A percentile compares a stretch with the other conserved stretches of the same genome.
Conservation (phyloP, 2,888 invertebrate species). For the Leptopilina drosophilae region DNA sequence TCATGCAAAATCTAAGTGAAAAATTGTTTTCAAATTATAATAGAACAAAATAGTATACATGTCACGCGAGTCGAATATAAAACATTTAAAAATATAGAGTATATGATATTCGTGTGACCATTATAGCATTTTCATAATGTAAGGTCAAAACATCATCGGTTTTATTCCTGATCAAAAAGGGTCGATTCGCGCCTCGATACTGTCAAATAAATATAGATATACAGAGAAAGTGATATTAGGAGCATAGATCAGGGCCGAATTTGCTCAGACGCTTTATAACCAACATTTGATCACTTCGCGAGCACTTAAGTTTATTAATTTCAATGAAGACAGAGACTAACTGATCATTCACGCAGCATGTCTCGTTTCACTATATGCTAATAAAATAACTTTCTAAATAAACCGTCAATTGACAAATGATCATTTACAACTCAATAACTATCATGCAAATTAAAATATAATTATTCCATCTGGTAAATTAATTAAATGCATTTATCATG, state of each 20-base stretch:
- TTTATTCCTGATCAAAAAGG: constrained; percentile 2
- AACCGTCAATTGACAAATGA: background rate
- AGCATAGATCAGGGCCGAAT: constrained; percentile 24
- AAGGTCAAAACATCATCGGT: constrained; percentile 8
- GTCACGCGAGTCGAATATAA: too few species aligned
- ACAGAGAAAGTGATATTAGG: constrained; percentile 7
- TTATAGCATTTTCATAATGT: background rate
- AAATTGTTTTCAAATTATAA: too few species aligned
- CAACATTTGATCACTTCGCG: background rate
- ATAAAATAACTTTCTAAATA: background rate
- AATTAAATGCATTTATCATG: too few species aligned
- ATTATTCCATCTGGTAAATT: background rate
- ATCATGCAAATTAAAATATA: background rate
- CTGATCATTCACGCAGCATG: background rate
- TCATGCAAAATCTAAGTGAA: too few species aligned
- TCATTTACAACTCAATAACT: background rate
- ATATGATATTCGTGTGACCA: background rate
- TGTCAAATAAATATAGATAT: background rate
- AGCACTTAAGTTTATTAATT: background rate
- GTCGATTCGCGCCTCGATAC: constrained; percentile 7
- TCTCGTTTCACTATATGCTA: background rate
- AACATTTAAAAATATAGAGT: too few species aligned
- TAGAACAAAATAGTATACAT: too few species aligned
- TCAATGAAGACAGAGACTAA: background rate
- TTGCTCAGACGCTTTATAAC: background rate